phyloP scores from a whole-genome alignment of 2,888 invertebrate genomes.

The Platypus cylindrus region DNA sequence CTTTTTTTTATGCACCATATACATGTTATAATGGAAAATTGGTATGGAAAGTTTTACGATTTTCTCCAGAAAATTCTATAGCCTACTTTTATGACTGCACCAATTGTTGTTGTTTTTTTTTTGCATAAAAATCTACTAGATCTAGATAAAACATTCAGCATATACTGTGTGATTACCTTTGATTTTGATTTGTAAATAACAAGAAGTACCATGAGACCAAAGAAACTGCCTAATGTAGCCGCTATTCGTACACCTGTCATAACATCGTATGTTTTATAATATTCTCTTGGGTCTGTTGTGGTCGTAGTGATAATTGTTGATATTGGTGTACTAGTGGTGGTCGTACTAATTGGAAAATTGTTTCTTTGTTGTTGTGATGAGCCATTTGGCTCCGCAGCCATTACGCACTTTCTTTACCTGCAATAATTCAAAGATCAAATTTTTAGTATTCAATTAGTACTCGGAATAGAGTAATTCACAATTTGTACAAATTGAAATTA shows the following conservation, averaged over 20 bases:
- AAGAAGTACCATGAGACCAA: slow-evolving; percentile 83
- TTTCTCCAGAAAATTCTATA: neutral
- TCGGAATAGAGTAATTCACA: no score
- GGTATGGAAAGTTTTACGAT: neutral
- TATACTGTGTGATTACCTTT: slow-evolving; percentile 29
- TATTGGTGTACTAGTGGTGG: slow-evolving; percentile 21
- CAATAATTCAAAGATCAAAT: slow-evolving; percentile 2
- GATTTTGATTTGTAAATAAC: slow-evolving; percentile 83
- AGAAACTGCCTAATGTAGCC: slow-evolving; percentile 81
- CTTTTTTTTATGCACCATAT: neutral
- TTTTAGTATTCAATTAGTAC: no score
- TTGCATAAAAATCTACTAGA: neutral
- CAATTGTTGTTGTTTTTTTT: no score
- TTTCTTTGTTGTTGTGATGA: slow-evolving; percentile 20
- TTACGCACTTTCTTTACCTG: slow-evolving; percentile 22
- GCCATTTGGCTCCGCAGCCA: slow-evolving; percentile 31
- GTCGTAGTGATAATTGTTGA: slow-evolving; percentile 14
- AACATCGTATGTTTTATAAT: slow-evolving; percentile 83
- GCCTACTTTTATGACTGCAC: no score
- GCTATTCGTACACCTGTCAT: slow-evolving; percentile 90
- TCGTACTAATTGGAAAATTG: slow-evolving; percentile 6
- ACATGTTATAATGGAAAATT: neutral
- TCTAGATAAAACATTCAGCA: neutral
- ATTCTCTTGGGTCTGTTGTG: slow-evolving; percentile 32
- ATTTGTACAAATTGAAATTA: no score